These are phyloP conservation scores for Gymnobelideus leadbeateri DNA, from an alignment of 2,113 vertebrate genomes.

Conservation along the genomic window DNA sequence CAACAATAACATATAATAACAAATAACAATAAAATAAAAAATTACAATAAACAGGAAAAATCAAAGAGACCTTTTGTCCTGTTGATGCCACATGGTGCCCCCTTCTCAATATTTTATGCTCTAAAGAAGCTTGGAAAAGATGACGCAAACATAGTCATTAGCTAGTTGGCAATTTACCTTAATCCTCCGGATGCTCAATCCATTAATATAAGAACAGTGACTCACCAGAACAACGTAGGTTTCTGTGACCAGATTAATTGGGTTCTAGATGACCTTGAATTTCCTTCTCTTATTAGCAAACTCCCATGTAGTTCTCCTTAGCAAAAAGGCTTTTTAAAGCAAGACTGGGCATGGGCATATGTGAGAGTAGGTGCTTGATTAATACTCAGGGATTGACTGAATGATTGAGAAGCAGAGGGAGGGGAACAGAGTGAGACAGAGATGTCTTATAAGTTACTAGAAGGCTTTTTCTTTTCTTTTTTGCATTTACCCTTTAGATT, in stretches of 20 bases:
- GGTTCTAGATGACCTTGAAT: not conserved
- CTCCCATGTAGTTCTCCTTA: not conserved
- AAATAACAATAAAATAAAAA: too few species aligned
- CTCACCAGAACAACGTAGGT: not conserved
- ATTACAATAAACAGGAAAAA: not conserved
- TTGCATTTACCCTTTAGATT: not conserved
- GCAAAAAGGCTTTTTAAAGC: not conserved
- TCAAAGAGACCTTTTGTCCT: not conserved
- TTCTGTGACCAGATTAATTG: not conserved
- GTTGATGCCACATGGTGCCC: not conserved
- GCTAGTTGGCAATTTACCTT: not conserved
- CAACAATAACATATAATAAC: too few species aligned
- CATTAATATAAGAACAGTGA: not conserved
- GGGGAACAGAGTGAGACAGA: not conserved
- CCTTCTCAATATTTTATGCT: not conserved
- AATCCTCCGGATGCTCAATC: not conserved
- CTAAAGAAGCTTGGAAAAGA: not conserved
- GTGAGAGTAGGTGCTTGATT: not conserved
- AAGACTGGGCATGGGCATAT: not conserved
- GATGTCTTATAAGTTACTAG: not conserved
- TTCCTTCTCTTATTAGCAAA: not conserved
- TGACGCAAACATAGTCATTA: not conserved
- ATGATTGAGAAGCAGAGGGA: not conserved
- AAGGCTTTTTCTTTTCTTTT: not conserved
- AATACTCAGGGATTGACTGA: not conserved